These are phyloP conservation scores for Rhabdomys pumilio DNA, from an alignment of 2,797 vertebrate genomes.

Conservation along the genomic window DNA sequence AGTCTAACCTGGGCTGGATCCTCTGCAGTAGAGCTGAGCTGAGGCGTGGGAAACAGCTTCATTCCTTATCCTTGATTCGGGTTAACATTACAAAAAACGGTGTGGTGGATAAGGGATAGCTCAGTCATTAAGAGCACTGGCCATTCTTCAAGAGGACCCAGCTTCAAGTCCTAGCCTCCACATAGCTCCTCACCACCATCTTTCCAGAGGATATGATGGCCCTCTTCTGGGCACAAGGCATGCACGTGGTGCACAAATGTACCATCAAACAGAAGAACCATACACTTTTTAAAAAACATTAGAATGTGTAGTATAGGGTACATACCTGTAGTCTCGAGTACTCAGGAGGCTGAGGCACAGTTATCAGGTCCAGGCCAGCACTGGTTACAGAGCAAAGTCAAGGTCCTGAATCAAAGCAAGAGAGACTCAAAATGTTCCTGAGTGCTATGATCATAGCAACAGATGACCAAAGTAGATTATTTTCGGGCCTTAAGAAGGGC, in stretches of 20 bases:
- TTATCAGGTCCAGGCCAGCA: not conserved
- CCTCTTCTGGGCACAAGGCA: not conserved
- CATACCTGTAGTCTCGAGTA: too few species aligned
- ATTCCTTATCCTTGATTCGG: constrained; percentile 1
- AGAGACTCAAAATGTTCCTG: not conserved
- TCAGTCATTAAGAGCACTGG: not conserved
- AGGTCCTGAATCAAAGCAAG: not conserved
- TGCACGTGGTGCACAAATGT: not conserved
- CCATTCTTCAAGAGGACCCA: not conserved
- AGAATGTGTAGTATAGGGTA: not conserved
- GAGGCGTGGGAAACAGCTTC: not conserved
- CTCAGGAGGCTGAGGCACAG: not conserved
- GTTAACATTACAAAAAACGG: not conserved
- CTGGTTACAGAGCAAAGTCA: not conserved
- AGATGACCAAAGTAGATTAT: not conserved
- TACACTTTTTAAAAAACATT: too few species aligned
- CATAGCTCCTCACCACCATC: not conserved
- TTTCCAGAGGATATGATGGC: too few species aligned
- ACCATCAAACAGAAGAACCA: not conserved
- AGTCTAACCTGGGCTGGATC: not conserved
- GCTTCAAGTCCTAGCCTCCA: not conserved
- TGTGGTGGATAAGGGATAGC: not conserved
- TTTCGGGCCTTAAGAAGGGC: not conserved
- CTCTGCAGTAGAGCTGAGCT: not conserved
- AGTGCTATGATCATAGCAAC: not conserved